phyloP scores from a whole-genome alignment of 1,140 invertebrate species.

The Hormaphis cornu region DNA sequence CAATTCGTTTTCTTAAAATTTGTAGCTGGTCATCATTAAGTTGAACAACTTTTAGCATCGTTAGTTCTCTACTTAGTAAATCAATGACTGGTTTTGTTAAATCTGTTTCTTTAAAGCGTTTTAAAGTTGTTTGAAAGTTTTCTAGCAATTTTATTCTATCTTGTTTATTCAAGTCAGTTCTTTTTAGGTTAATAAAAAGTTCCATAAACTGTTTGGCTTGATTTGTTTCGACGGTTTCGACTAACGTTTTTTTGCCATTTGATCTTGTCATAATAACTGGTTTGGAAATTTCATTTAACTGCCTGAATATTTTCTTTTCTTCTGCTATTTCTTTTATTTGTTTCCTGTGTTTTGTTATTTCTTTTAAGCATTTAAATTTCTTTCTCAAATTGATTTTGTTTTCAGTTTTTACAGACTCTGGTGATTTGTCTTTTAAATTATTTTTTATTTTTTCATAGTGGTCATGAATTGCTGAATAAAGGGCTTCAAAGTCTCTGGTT shows the following conservation, averaged over 20 bases:
- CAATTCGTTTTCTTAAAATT: slow-evolving; percentile 50
- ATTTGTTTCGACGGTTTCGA: slow-evolving; percentile 57
- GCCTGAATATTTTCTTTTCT: background rate
- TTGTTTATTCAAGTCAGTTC: slow-evolving; percentile 44
- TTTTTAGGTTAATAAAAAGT: slow-evolving; percentile 49
- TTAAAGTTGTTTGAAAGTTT: slow-evolving; percentile 48
- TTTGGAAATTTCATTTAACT: slow-evolving; percentile 50
- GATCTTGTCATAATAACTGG: slow-evolving; percentile 52
- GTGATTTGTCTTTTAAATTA: background rate
- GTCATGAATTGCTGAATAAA: slow-evolving; percentile 1
- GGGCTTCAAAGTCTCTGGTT: slow-evolving; percentile 1
- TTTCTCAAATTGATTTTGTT: background rate
- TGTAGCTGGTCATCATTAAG: slow-evolving; percentile 45
- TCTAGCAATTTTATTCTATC: slow-evolving; percentile 51
- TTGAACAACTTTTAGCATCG: slow-evolving; percentile 47
- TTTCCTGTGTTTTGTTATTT: slow-evolving; percentile 1
- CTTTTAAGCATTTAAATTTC: background rate
- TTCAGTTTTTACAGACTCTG: background rate
- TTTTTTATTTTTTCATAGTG: background rate
- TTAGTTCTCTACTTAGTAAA: slow-evolving; percentile 54
- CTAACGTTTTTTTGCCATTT: slow-evolving; percentile 49
- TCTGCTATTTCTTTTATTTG: background rate
- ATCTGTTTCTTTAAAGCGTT: slow-evolving; percentile 45
- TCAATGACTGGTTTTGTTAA: slow-evolving; percentile 47
- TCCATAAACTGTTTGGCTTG: slow-evolving; percentile 52